These are phyloP conservation scores for Mungos mungo DNA, from an alignment of 2,113 vertebrate genomes.

Conservation along the genomic window DNA sequence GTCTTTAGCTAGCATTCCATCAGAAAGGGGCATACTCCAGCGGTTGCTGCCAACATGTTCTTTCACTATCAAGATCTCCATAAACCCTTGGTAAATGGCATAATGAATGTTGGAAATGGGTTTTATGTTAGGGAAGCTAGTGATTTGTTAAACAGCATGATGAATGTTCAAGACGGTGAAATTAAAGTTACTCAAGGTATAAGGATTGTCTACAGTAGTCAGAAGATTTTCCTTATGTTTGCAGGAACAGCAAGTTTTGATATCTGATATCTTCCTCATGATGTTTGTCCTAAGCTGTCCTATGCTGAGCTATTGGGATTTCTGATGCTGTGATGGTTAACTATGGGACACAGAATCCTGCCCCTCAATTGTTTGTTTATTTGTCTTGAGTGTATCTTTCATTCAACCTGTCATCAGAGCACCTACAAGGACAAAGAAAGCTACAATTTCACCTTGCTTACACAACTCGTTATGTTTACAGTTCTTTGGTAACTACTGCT, in stretches of 20 bases:
- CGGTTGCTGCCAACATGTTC: background rate
- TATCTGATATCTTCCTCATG: background rate
- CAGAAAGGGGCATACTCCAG: background rate
- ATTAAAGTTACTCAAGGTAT: background rate
- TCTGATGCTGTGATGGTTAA: background rate
- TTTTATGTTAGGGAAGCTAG: background rate
- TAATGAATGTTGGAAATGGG: background rate
- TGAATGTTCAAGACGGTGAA: background rate
- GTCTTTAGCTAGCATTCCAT: background rate
- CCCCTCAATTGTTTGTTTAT: background rate
- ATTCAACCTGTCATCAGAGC: background rate
- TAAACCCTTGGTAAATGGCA: background rate
- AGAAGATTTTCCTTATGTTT: background rate
- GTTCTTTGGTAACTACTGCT: background rate
- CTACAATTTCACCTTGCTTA: background rate
- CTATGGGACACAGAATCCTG: background rate
- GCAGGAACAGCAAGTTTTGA: background rate
- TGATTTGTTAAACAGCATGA: background rate
- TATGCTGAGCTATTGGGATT: background rate
- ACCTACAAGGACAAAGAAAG: background rate
- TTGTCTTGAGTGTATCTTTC: background rate
- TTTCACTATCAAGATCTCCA: background rate
- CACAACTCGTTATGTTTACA: background rate
- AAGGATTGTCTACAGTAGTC: background rate
- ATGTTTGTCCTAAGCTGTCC: background rate